phyloP scores from a whole-genome alignment of 1,140 invertebrate genomes.

The Latrodectus geometricus region DNA sequence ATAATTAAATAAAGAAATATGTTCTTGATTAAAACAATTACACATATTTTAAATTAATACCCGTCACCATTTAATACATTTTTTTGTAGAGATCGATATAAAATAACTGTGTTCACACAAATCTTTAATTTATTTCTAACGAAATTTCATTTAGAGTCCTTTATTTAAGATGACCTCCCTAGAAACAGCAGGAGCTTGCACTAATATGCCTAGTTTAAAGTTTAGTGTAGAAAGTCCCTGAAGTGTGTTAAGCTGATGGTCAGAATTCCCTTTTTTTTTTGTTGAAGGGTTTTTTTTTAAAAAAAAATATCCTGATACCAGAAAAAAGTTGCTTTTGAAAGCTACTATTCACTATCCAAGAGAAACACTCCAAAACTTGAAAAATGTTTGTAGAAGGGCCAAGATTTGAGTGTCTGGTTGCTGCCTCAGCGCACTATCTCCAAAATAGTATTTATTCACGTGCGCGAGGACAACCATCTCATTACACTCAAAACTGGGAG shows the following conservation, averaged over 20 bases:
- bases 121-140: too few relatives aligned
- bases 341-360: background rate
- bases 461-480: background rate
- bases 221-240: conserved; percentile 59
- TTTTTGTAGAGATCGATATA: too few relatives aligned
- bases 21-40: too few relatives aligned
- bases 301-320: conserved; percentile 20
- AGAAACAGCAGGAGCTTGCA: conserved; percentile 32
- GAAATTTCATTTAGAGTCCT: background rate
- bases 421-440: conserved; percentile 4
- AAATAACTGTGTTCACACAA: too few relatives aligned
- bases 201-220: conserved; percentile 26
- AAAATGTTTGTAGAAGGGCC: conserved; percentile 10
- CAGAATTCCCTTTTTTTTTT: conserved; percentile 10
- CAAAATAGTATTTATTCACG: conserved; percentile 53
- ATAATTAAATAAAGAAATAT: too few relatives aligned
- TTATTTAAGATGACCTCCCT: background rate
- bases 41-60: too few relatives aligned
- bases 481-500: background rate
- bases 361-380: conserved; percentile 1
- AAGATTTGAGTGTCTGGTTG: background rate
- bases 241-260: conserved; percentile 57
- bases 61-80: too few relatives aligned
- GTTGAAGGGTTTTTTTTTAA: background rate
- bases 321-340: conserved; percentile 9